Conservation (phyloP, 2,113 vertebrate species). For the rat (Rattus norvegicus) region GRCr8 NC_086025.1:26922501-26923000, state of each 20-base stretch:
- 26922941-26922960: neutral
- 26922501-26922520: neutral
- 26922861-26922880: neutral
- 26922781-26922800: slow-evolving; percentile 6
- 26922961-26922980: neutral
- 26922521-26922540: slow-evolving; percentile 1
- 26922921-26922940: neutral
- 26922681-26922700: slow-evolving; percentile 43
- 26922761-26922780: slow-evolving; percentile 32
- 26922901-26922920: neutral
- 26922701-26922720: neutral
- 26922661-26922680: slow-evolving; percentile 15
- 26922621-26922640: neutral
- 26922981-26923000: neutral
- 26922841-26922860: neutral
- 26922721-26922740: neutral
- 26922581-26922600: neutral
- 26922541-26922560: neutral
- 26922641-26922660: neutral
- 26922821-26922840: neutral
- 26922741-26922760: neutral
- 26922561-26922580: neutral
- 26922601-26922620: neutral
- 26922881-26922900: neutral
- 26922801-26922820: neutral